These are phyloP conservation scores for Calameuta pallipes DNA, from an alignment of 2,888 invertebrate genomes.

Conservation along the genomic window DNA sequence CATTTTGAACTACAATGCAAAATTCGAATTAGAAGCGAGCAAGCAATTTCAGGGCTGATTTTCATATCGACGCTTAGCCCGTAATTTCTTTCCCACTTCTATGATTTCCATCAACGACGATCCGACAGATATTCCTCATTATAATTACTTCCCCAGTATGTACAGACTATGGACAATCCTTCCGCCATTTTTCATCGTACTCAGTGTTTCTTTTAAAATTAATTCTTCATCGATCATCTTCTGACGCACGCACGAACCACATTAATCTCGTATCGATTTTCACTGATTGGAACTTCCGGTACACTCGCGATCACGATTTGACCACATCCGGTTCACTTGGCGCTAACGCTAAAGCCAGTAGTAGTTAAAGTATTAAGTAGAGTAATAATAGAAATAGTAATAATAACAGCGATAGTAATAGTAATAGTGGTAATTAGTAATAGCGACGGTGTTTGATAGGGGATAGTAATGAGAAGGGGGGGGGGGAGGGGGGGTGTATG, in stretches of 20 bases:
- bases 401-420: constrained; percentile 42
- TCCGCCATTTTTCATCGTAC: constrained; percentile 32
- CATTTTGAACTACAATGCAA: background rate
- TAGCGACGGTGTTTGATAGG: constrained; percentile 30
- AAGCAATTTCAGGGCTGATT: background rate
- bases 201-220: constrained; percentile 26
- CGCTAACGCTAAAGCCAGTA: constrained; percentile 10
- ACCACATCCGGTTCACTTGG: background rate
- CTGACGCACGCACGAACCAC: background rate
- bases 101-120: background rate
- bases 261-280: background rate
- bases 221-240: constrained; percentile 11
- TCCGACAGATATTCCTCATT: constrained; percentile 28
- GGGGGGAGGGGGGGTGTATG: too few relatives aligned
- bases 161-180: constrained; percentile 54
- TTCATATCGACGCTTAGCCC: background rate
- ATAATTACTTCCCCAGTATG: constrained; percentile 30
- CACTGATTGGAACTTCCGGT: background rate
- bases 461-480: constrained; percentile 5
- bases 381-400: constrained; percentile 42
- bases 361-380: constrained; percentile 5
- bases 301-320: background rate
- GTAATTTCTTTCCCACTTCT: background rate
- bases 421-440: constrained; percentile 29
- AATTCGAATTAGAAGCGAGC: background rate